A percentile compares a stretch with the other conserved stretches of the same genome.
Conservation (phyloP, 2,888 invertebrate species). For the Coleophora flavipennella region DNA sequence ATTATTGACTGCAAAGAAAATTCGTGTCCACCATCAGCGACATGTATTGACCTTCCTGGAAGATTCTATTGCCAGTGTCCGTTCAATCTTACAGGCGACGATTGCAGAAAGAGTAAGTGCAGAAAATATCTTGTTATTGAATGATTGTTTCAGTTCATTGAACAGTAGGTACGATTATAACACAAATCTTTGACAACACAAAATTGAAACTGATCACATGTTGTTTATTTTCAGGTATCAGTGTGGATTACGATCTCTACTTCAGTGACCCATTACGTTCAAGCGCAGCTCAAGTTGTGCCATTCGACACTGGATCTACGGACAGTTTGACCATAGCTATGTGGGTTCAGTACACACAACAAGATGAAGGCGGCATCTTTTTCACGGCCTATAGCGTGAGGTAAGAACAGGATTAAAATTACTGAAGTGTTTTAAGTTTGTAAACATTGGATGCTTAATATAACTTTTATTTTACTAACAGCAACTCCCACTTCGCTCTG, state of each 20-base stretch:
- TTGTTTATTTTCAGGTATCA: slow-evolving; percentile 84
- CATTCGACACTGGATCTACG: slow-evolving; percentile 85
- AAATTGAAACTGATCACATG: slow-evolving; percentile 10
- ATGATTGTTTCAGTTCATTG: too few relatives aligned
- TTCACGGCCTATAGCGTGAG: slow-evolving; percentile 93
- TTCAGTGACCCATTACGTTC: slow-evolving; percentile 93
- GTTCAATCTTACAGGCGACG: slow-evolving; percentile 95
- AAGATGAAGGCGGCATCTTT: slow-evolving; percentile 94
- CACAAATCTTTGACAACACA: not conserved
- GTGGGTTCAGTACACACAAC: slow-evolving; percentile 96
- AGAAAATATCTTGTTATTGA: too few relatives aligned
- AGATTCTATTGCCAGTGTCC: slow-evolving; percentile 97
- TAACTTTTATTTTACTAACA: slow-evolving; percentile 36
- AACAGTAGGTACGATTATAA: not conserved
- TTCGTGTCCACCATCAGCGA: slow-evolving; percentile 94
- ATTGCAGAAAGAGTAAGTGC: slow-evolving; percentile 91
- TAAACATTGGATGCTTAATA: not conserved
- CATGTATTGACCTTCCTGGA: slow-evolving; percentile 91
- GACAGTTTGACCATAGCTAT: slow-evolving; percentile 90
- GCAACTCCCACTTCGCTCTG: slow-evolving; percentile 83
- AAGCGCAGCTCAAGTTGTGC: slow-evolving; percentile 93
- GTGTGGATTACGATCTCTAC: slow-evolving; percentile 97
- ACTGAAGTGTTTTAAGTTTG: not conserved
- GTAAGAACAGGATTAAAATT: slow-evolving; percentile 42
- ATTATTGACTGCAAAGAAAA: slow-evolving; percentile 93